Conservation (phyloP, 2,888 invertebrate genomes). For the Pimpla rufipes region DNA sequence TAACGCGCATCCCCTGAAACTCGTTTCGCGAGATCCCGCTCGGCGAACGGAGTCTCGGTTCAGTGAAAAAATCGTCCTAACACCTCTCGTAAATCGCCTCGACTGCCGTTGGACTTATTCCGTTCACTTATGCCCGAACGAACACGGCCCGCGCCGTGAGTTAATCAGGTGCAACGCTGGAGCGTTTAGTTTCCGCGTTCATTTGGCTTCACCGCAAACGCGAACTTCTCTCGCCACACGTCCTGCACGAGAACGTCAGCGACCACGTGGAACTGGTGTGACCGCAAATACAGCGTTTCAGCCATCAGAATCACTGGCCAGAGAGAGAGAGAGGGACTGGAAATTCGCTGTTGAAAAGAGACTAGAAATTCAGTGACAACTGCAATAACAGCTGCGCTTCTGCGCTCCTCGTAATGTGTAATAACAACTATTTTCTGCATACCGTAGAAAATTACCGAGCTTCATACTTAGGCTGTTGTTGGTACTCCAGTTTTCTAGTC, state of each 20-base stretch:
- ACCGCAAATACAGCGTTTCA: conserved; percentile 26
- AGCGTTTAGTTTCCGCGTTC: conserved; percentile 59
- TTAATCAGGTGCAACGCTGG: conserved; percentile 56
- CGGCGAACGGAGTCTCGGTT: neutral
- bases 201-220: conserved; percentile 44
- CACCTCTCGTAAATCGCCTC: conserved; percentile 32
- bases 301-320: neutral
- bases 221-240: conserved; percentile 21
- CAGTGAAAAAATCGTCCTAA: conserved; percentile 15
- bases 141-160: conserved; percentile 20
- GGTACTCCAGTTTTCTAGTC: conserved; percentile 20
- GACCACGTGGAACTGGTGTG: conserved; percentile 36
- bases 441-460: conserved; percentile 33
- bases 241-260: neutral
- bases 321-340: too few relatives aligned
- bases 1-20: neutral
- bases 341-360: conserved; percentile 7
- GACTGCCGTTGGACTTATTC: neutral
- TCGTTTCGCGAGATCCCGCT: conserved; percentile 1
- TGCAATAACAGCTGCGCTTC: conserved; percentile 12
- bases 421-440: conserved; percentile 30
- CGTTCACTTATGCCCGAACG: neutral
- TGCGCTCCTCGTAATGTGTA: neutral
- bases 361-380: conserved; percentile 14
- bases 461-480: neutral